These are phyloP conservation scores for Drosophila mettleri DNA, from an alignment of 2,888 invertebrate species.

Conservation along the genomic window DNA sequence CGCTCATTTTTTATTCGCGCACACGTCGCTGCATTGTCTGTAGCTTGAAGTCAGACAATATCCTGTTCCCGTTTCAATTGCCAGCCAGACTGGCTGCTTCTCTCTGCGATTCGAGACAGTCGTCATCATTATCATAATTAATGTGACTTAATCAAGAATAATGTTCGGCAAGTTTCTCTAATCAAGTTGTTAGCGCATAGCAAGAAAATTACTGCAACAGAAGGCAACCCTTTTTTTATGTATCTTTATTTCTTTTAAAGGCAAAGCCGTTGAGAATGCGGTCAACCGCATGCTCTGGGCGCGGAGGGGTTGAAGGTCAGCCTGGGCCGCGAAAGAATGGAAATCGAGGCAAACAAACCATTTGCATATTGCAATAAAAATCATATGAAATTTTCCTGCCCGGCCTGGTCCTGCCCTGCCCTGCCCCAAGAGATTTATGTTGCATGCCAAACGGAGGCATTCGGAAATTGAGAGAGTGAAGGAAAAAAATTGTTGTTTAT, in stretches of 20 bases:
- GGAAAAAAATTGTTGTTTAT: slow-evolving; percentile 49
- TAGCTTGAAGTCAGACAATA: slow-evolving; percentile 52
- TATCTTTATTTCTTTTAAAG: no score
- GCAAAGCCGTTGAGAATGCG: slow-evolving; percentile 66
- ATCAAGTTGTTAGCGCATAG: slow-evolving; percentile 69
- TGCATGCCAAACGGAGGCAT: slow-evolving; percentile 47
- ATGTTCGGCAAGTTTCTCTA: slow-evolving; percentile 67
- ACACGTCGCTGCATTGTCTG: slow-evolving; percentile 47
- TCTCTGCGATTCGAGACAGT: slow-evolving; percentile 62
- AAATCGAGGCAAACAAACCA: slow-evolving; percentile 36
- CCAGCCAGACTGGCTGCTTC: slow-evolving; percentile 49
- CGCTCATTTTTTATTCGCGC: slow-evolving; percentile 69
- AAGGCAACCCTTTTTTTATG: slow-evolving; percentile 46
- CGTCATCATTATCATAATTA: slow-evolving; percentile 82
- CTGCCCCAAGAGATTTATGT: slow-evolving; percentile 70
- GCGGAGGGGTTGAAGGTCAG: slow-evolving; percentile 75
- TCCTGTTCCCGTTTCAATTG: slow-evolving; percentile 82
- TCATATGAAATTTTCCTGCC: slow-evolving; percentile 50
- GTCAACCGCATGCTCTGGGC: slow-evolving; percentile 74
- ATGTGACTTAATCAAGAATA: slow-evolving; percentile 83
- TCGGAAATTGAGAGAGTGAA: slow-evolving; percentile 34
- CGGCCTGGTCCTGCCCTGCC: no score
- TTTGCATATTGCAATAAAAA: slow-evolving; percentile 79
- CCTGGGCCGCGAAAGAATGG: slow-evolving; percentile 18
- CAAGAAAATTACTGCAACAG: slow-evolving; percentile 6